Evolutionary conservation across 2,888 invertebrate species (phyloP).

Genomic region (Leucozona laternaria): DNA sequence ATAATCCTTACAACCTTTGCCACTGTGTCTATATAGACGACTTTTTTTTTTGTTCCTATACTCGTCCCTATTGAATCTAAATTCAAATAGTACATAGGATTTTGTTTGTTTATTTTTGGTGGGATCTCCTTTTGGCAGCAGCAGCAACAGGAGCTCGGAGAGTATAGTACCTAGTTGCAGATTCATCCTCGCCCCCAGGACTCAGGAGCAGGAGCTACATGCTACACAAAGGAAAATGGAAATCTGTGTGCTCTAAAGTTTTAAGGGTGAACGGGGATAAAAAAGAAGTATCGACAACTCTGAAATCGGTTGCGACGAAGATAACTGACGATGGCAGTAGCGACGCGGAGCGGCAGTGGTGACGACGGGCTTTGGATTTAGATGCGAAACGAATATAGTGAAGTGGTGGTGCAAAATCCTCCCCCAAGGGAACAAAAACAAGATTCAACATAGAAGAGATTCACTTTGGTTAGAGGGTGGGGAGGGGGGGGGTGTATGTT

Average conservation of each 20-base stretch:
- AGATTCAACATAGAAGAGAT: conserved; percentile 22
- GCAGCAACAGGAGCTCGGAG: conserved; percentile 10
- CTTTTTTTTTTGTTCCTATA: conserved; percentile 7
- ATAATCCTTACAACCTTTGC: conserved; percentile 64
- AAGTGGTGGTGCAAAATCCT: conserved; percentile 19
- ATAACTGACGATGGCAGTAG: neutral
- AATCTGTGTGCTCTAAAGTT: conserved; percentile 37
- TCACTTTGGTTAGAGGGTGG: neutral
- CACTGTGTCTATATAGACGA: conserved; percentile 53
- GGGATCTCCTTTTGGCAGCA: conserved; percentile 1
- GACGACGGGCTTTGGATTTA: neutral
- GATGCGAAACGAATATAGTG: neutral
- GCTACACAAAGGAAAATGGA: conserved; percentile 56
- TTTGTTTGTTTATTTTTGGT: conserved; percentile 21
- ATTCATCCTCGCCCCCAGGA: conserved; percentile 34
- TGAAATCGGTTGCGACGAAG: conserved; percentile 16
- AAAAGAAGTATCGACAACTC: conserved; percentile 10
- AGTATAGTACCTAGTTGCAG: neutral
- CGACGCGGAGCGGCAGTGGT: neutral
- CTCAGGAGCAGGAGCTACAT: too few species aligned
- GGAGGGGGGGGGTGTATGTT: neutral
- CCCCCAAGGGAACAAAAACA: conserved; percentile 27
- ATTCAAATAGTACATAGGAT: conserved; percentile 46
- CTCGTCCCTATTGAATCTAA: conserved; percentile 60
- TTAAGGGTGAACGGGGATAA: conserved; percentile 24